Base-by-base conservation (phyloP, 2,888 invertebrate genomes). In the Spodoptera exigua region DNA sequence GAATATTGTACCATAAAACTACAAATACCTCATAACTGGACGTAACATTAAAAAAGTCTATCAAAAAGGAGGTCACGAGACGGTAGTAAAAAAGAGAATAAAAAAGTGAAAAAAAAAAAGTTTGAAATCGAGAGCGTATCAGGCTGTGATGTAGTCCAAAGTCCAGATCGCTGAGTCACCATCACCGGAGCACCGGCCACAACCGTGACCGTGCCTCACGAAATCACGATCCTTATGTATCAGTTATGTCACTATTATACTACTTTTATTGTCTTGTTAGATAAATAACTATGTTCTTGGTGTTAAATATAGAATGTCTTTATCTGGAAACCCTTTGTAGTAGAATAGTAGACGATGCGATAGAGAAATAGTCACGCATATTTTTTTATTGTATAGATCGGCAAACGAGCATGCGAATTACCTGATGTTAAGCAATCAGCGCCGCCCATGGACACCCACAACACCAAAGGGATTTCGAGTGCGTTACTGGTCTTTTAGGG, bases 191-290 rank as follows among this genome's bases (percentile, higher is more conserved):
- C 46, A n/a, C n/a, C n/a, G 55, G 60, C 32, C 48, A 27, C 61
- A 77, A 52, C 74, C 79, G 61, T 77, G 78, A 79, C 80, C 70
- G 63, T 74, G 76, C 53, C 56, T 72, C 78, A 79, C 80, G 72
- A 75, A 68, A 49, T 70, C 78, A 79, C 80, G 72, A 75, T 68
- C 54, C 39, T 62, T 60, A 61, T 62, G 57, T 54, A 69, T 65
- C 60, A 57, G 56, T 62, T 78, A 74, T 56, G 66, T 79, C 61
- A 74, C 61, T 58, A 63, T 51, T 66, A 68, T 71, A 74, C 61
- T 58, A 63, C 53, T 66, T 70, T 71, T 63, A 64, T 55, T 63
- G 18, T 44, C 32, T 32, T 44, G 43, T 18, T 40, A 40, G 2
- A 40, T 32, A 27, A 7, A 27, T 27, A 27, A 7, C 5, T 27